phyloP scores from a whole-genome alignment of 2,113 vertebrate species.

The Zosterops borbonicus region DNA sequence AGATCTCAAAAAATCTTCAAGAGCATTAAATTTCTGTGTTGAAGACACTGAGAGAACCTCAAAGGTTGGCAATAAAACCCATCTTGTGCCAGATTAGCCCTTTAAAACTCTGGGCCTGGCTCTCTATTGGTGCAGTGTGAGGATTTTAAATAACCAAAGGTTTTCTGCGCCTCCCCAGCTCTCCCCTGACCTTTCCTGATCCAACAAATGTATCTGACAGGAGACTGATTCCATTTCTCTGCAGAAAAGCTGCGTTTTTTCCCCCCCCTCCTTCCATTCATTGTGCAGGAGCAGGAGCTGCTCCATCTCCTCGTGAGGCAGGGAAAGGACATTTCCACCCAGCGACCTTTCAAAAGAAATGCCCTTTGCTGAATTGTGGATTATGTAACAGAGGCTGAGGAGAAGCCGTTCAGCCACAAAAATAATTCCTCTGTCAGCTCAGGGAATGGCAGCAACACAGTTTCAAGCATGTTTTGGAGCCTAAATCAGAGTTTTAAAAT shows the following conservation, averaged over 20 bases:
- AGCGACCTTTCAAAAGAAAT: not conserved
- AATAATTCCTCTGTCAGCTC: not conserved
- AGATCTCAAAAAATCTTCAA: not conserved
- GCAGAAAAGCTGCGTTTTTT: not conserved
- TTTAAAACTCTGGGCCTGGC: not conserved
- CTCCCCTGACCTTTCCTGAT: not conserved
- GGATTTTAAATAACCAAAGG: not conserved
- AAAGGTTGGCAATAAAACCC: accelerated
- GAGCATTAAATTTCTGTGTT: not conserved
- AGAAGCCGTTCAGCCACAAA: not conserved
- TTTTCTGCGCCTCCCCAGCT: not conserved
- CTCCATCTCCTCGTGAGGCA: not conserved
- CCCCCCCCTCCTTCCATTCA: not conserved
- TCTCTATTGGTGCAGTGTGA: accelerated
- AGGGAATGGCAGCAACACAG: not conserved
- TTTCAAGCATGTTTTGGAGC: not conserved
- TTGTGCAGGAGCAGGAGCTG: not conserved
- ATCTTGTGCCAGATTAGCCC: not conserved
- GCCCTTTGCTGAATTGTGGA: not conserved
- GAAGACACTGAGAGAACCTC: not conserved
- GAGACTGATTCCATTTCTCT: not conserved
- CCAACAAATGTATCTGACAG: not conserved
- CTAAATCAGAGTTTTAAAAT: not conserved
- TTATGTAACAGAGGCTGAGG: not conserved
- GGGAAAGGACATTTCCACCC: not conserved